Percentiles rank a stretch among this genome's conserved stretches.
Evolutionary conservation across 2,113 vertebrate genomes (phyloP).

Genomic region (Nicator chloris): DNA sequence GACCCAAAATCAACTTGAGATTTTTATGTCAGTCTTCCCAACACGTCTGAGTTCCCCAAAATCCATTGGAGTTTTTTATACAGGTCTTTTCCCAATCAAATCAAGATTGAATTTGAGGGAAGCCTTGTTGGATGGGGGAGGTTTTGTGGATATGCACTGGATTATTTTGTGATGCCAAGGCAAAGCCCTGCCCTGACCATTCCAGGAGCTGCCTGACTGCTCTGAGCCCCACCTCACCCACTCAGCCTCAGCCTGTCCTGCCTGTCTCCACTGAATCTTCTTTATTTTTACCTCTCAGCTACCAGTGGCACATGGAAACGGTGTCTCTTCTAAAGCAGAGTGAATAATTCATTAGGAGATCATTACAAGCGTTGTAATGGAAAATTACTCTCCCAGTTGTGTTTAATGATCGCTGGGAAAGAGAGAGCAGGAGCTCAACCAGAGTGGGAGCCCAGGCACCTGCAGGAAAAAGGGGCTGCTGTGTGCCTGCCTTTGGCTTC

Average conservation of each 20-base stretch:
- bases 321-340: slow-evolving; percentile 61
- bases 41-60: background rate
- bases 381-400: slow-evolving; percentile 68
- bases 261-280: background rate
- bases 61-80: background rate
- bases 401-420: slow-evolving; percentile 60
- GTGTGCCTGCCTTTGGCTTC: background rate
- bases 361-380: slow-evolving; percentile 70
- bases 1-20: background rate
- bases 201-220: background rate
- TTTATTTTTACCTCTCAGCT: slow-evolving; percentile 52
- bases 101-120: background rate
- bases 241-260: background rate
- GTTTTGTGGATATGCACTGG: background rate
- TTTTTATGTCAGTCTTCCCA: background rate
- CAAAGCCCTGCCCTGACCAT: background rate
- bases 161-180: background rate
- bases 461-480: background rate
- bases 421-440: background rate
- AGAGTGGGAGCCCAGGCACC: background rate
- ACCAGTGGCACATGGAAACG: slow-evolving; percentile 15
- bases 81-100: background rate
- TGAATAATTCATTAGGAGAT: slow-evolving; percentile 78
- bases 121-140: background rate
- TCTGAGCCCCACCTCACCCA: background rate